Conservation (phyloP, 2,888 invertebrate genomes). For the Monoplex corrugatus region DNA sequence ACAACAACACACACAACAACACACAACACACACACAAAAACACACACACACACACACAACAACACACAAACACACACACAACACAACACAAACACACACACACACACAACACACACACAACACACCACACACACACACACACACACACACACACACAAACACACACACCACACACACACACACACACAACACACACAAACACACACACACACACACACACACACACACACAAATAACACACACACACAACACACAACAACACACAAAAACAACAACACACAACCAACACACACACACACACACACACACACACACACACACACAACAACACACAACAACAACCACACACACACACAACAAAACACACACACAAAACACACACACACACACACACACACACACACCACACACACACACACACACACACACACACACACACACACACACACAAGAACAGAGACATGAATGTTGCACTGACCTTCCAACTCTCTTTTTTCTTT, state of each 20-base stretch:
- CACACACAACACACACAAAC: neutral
- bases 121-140: too few relatives aligned
- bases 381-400: neutral
- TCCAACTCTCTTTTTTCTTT: slow-evolving; percentile 56
- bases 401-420: neutral
- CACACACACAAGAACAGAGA: neutral
- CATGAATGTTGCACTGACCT: slow-evolving; percentile 49
- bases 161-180: too few relatives aligned
- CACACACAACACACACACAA: neutral
- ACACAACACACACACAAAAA: neutral
- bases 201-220: neutral
- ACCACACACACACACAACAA: too few relatives aligned
- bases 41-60: neutral
- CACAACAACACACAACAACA: too few relatives aligned
- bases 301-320: too few relatives aligned
- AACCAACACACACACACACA: too few relatives aligned
- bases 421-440: neutral
- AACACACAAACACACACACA: neutral
- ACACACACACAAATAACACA: neutral
- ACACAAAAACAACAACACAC: too few relatives aligned
- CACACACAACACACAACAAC: too few relatives aligned
- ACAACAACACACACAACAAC: neutral
- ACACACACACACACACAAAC: too few relatives aligned
- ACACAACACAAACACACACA: too few relatives aligned
- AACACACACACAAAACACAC: neutral